Conservation (phyloP, 64 coral and sea anemone species). For the Stichodactyla helianthus region DNA sequence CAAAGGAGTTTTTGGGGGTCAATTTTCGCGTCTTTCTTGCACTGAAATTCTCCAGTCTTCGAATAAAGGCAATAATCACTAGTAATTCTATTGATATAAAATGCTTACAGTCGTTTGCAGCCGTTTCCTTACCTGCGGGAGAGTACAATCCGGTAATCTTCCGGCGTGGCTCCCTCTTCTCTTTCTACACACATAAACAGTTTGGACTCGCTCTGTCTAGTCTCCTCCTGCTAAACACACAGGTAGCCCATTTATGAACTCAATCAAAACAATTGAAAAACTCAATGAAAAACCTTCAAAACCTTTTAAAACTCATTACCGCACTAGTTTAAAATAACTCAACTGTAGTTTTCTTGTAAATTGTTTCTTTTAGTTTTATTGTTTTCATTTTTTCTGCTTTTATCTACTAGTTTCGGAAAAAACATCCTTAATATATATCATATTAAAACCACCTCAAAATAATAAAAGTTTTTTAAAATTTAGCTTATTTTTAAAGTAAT, state of each 20-base stretch:
- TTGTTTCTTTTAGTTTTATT: no score
- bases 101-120: conserved; percentile 20
- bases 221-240: background rate
- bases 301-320: no score
- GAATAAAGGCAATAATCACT: conserved; percentile 24
- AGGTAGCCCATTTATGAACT: background rate
- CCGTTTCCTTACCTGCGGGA: conserved; percentile 23
- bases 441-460: no score
- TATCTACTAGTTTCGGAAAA: no score
- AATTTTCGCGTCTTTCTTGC: background rate
- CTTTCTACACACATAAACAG: background rate
- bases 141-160: conserved; percentile 18
- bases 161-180: conserved; percentile 11
- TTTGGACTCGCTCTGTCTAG: background rate
- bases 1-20: background rate
- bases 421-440: no score
- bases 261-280: background rate
- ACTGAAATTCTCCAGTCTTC: background rate
- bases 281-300: no score
- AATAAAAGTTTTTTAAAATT: no score
- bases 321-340: no score
- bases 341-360: no score
- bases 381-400: no score
- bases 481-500: no score
- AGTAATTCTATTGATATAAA: conserved; percentile 20